Evolutionary conservation across 2,113 vertebrate species (phyloP).

Genomic region (Menura novaehollandiae): DNA sequence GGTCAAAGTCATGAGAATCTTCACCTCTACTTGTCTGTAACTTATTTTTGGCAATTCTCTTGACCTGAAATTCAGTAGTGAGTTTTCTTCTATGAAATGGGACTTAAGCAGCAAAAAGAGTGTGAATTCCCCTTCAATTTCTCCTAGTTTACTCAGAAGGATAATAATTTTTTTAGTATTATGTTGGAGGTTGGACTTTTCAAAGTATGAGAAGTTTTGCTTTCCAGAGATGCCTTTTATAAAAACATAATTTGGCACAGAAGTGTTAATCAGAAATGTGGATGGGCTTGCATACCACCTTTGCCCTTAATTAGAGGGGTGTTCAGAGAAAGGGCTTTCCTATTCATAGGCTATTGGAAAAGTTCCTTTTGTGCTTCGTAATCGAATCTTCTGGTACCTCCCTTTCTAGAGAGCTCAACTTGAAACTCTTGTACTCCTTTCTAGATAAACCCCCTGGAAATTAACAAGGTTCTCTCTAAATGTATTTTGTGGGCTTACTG

Average conservation of each 20-base stretch:
- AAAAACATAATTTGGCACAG: not conserved
- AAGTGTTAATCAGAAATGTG: not conserved
- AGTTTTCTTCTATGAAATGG: not conserved
- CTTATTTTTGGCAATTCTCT: not conserved
- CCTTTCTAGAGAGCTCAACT: constrained; percentile 24
- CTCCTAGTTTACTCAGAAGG: not conserved
- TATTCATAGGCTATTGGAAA: not conserved
- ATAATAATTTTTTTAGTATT: not conserved
- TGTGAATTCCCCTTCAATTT: not conserved
- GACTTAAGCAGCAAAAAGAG: not conserved
- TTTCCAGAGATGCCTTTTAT: not conserved
- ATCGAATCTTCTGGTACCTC: not conserved
- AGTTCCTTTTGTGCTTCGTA: not conserved
- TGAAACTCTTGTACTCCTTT: constrained; percentile 31
- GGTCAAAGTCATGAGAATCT: not conserved
- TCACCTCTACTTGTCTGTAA: not conserved
- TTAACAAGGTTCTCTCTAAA: constrained; percentile 44
- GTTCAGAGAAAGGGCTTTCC: not conserved
- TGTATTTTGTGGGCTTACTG: constrained; percentile 38
- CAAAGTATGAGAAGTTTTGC: not conserved
- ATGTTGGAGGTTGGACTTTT: not conserved
- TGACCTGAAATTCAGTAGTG: not conserved
- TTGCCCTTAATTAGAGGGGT: not conserved
- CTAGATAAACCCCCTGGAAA: constrained; percentile 5
- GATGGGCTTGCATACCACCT: not conserved